Base-by-base conservation (phyloP, 2,797 vertebrate species). In the Danio kyathit region DNA sequence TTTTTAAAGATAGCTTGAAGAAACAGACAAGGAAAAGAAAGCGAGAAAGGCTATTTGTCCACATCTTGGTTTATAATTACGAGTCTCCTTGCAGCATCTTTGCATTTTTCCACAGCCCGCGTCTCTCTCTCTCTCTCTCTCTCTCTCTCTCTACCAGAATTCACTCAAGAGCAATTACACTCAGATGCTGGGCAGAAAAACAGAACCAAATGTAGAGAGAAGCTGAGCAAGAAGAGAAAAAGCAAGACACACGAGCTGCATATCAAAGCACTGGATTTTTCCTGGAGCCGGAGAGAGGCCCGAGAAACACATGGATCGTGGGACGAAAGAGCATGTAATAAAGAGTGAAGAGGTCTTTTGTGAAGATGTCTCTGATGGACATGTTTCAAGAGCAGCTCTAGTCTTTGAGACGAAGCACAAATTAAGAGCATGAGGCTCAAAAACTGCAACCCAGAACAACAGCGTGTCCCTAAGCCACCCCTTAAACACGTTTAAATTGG, bases 121-220 rank as follows among this genome's bases (percentile, higher is more conserved):
- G 44, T 29, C n/a, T n/a, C n/a, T n/a, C n/a, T n/a, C n/a, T 66
- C 51, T 66, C 12, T 51, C 1, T 3, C 1, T 29, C 29, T 29
- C 29, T 1, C 29, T 29, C 29, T 29, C 29, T 66, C 51, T 72
- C 12, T 51, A 60, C 14, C 52, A 61, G 74, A 29, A 74, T 59
- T 75, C 76, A 76, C 56, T 83, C 65, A 74, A 81, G 43, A 72
- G 46, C 67, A 77, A 80, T 84, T 67, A 73, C 13, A 16, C 54
- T 73, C 41, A 59, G 38, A 77, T 48, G 69, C 60, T 56, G 65
- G 69, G 66, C 13, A 43, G 10, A 46, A 66, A 59, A 59, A 76
- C 40, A 57, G 56, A 57, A 46, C 21, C 40, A 57, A 12, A 56
- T 43, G 19, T 64, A 70, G 74, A 70, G 57, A 79, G 51, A 72